Evolutionary conservation across 2,113 vertebrate species (phyloP).

Genomic region (Chrysochloris asiatica): DNA sequence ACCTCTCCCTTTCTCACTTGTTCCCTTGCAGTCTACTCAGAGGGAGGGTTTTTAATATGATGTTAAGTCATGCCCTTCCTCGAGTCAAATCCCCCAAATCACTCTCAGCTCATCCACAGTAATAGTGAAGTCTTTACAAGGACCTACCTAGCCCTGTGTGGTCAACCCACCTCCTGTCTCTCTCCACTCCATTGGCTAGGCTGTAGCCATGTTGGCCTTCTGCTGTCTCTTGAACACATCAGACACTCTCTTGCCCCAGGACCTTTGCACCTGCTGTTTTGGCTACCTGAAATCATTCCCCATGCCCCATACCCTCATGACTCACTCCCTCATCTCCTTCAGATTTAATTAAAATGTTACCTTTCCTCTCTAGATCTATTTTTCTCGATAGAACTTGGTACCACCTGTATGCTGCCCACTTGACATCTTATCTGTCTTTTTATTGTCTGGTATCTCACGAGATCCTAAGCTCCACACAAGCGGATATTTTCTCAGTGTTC

Average conservation of each 20-base stretch:
- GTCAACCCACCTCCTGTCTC: background rate
- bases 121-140: background rate
- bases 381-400: background rate
- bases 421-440: too few relatives aligned
- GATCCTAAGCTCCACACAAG: too few relatives aligned
- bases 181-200: too few relatives aligned
- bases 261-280: background rate
- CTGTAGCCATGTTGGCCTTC: background rate
- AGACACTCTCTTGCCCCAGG: background rate
- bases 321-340: background rate
- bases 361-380: background rate
- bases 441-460: too few relatives aligned
- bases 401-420: background rate
- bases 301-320: background rate
- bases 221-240: background rate
- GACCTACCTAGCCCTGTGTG: background rate
- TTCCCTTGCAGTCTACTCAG: background rate
- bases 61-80: background rate
- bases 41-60: background rate
- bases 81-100: background rate
- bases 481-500: background rate
- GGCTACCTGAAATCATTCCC: background rate
- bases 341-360: background rate
- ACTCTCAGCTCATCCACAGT: background rate
- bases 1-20: background rate